Evolutionary conservation across 2,888 invertebrate species (phyloP), one percentile per base, ranked within the genome.

Genomic region (Leptinotarsa haldemani): DNA sequence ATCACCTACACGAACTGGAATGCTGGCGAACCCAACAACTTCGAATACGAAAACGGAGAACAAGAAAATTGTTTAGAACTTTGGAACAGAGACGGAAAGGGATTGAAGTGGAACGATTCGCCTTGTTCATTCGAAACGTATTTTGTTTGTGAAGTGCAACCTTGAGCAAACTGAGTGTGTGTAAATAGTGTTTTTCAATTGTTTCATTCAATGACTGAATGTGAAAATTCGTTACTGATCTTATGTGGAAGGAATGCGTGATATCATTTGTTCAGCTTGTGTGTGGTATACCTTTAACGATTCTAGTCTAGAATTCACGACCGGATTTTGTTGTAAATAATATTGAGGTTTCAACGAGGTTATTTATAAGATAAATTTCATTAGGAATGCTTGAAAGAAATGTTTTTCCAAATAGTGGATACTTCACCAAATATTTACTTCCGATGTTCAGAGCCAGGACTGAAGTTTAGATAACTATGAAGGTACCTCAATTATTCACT

Each of bases 1-100:
- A 91, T 97, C 67, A 95, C 96, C 46, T 97, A 95, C 88, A 95
- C 95, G 80, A 96, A 96, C 88, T 96, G 96, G 96, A 96, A 96
- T 89, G 95, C 96, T 0, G 96, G 96, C 0, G 97, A 97, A 84
- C 97, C 97, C 1, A 97, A 97, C 88, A 97, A 97, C 89, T 97
- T 97, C 90, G 93, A 95, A 79, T 95, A 95, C 87, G 97, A 97
- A 87, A 96, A 96, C 85, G 96, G 96, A 7, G 96, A 97, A 87
- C 96, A 96, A 86, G 97, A 97, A 86, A 96, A 97, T 87, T 97
- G 97, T 82, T 86, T 97, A 78, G 97, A 97, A 85, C 89, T 96
- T 25, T 96, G 96, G 96, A 94, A 97, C 88, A 90, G 96, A 78
- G 96, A 97, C 84, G 96, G 95, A 76, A 96, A 96, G 86, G 97